These are phyloP conservation scores for Platalea minor DNA, from an alignment of 2,797 vertebrate species.

Conservation along the genomic window DNA sequence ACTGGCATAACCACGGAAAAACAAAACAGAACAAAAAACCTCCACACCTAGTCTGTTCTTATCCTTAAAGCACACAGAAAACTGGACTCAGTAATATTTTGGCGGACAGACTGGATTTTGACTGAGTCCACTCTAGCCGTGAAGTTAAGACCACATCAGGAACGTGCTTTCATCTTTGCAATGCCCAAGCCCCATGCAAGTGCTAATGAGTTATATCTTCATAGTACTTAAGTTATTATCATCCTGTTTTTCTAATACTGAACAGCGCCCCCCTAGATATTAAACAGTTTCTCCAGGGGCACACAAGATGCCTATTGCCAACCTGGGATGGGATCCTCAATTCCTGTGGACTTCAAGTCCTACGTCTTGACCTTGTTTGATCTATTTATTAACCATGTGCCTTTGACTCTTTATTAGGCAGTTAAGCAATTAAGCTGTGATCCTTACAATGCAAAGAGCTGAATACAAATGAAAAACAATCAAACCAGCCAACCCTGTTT, in stretches of 20 bases:
- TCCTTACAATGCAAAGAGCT: neutral
- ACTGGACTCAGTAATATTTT: neutral
- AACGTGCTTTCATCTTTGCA: neutral
- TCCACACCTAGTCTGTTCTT: neutral
- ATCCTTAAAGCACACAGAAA: neutral
- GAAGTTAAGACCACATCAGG: neutral
- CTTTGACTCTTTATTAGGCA: neutral
- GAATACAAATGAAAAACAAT: neutral
- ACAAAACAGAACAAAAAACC: neutral
- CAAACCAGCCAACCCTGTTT: neutral
- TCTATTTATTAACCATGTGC: neutral
- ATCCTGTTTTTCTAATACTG: neutral
- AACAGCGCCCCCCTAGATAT: neutral
- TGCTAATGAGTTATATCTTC: neutral
- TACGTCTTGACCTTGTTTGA: neutral
- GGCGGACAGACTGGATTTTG: neutral
- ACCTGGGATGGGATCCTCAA: neutral
- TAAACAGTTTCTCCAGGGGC: neutral
- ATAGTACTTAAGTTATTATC: neutral
- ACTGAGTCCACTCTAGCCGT: neutral
- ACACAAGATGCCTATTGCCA: neutral
- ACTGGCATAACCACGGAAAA: neutral
- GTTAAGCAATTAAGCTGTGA: neutral
- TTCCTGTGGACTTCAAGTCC: neutral
- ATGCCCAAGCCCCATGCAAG: neutral